These are phyloP conservation scores for Phaedon cochleariae DNA, from an alignment of 2,888 invertebrate genomes.

Conservation along the genomic window DNA sequence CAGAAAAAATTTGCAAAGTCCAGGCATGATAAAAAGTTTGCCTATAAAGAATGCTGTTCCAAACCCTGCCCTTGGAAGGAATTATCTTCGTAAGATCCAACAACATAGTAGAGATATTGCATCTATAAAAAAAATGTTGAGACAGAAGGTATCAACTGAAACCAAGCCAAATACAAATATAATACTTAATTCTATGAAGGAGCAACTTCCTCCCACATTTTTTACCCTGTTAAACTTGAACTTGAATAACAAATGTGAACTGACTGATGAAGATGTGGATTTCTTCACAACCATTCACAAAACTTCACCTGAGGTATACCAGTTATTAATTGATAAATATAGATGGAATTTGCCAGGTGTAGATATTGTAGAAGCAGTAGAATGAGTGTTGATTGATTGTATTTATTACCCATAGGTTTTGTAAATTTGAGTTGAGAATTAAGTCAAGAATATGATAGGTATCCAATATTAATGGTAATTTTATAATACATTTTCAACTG, in stretches of 20 bases:
- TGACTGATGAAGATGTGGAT: constrained; percentile 52
- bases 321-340: constrained; percentile 53
- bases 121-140: constrained; percentile 52
- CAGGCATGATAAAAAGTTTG: constrained; percentile 16
- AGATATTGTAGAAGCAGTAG: constrained; percentile 41
- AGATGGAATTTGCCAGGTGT: constrained; percentile 56
- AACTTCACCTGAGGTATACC: constrained; percentile 54
- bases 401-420: neutral
- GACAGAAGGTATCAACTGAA: constrained; percentile 37
- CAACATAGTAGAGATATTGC: constrained; percentile 57
- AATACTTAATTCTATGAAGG: constrained; percentile 49
- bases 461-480: too few species aligned
- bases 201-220: constrained; percentile 52
- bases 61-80: constrained; percentile 39
- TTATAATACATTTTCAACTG: too few species aligned
- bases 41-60: constrained; percentile 14
- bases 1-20: constrained; percentile 3
- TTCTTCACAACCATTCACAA: constrained; percentile 55
- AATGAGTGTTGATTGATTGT: constrained; percentile 1
- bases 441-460: too few species aligned
- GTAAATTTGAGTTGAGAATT: neutral
- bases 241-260: constrained; percentile 49
- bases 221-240: constrained; percentile 52
- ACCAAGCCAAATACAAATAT: constrained; percentile 44
- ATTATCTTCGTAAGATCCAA: constrained; percentile 53